Conservation (phyloP, 1,140 invertebrate genomes). For the Laupala kohalensis region DNA sequence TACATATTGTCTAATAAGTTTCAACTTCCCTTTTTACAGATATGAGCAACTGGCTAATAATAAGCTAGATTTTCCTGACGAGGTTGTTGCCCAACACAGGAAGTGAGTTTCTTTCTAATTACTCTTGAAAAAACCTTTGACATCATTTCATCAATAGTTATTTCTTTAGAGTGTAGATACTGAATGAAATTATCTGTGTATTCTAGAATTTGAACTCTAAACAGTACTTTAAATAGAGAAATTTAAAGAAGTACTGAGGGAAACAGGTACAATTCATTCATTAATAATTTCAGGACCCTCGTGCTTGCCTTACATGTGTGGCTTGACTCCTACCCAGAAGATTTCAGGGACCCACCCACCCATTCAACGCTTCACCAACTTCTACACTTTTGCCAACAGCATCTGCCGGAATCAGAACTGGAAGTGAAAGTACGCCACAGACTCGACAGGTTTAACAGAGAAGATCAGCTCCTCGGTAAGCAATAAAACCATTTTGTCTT, state of each 20-base stretch:
- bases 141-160: neutral
- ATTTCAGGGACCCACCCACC: conserved; percentile 81
- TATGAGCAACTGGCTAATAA: conserved; percentile 27
- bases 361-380: conserved; percentile 69
- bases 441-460: conserved; percentile 41
- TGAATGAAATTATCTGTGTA: neutral
- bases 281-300: conserved; percentile 49
- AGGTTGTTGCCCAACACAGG: conserved; percentile 47
- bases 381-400: conserved; percentile 67
- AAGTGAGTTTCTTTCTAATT: conserved; percentile 38
- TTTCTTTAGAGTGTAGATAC: neutral
- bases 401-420: conserved; percentile 65
- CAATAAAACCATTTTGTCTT: too few species aligned
- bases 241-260: too few species aligned
- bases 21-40: conserved; percentile 19
- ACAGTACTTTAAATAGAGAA: neutral
- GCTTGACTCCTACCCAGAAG: conserved; percentile 92
- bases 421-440: conserved; percentile 54
- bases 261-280: neutral
- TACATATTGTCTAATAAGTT: too few species aligned
- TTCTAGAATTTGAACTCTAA: neutral
- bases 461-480: conserved; percentile 34
- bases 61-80: conserved; percentile 23
- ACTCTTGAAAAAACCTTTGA: neutral
- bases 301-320: conserved; percentile 84